Conservation (phyloP, 2,797 vertebrate species). For the Sebastolobus altivelis region DNA sequence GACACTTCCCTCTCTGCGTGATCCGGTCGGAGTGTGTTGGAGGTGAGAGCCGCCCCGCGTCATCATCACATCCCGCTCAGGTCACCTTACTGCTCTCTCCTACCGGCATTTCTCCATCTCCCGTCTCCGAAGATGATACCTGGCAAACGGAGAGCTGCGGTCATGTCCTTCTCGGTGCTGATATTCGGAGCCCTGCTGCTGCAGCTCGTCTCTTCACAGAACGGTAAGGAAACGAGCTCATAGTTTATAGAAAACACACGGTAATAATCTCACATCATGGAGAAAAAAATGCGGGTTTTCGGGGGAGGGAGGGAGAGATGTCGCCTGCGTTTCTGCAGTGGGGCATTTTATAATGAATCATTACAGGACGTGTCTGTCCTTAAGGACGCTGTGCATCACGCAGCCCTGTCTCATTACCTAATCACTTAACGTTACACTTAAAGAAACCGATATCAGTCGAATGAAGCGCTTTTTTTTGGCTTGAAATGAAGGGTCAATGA, state of each 20-base stretch:
- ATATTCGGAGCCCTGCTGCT: slow-evolving; percentile 81
- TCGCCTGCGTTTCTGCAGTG: slow-evolving; percentile 26
- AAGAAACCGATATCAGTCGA: not conserved
- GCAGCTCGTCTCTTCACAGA: slow-evolving; percentile 82
- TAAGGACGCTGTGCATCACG: slow-evolving; percentile 6
- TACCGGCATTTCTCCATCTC: slow-evolving; percentile 59
- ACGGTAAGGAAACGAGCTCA: slow-evolving; percentile 76
- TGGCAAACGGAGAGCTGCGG: slow-evolving; percentile 72
- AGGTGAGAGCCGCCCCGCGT: slow-evolving; percentile 31
- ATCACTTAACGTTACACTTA: slow-evolving; percentile 2
- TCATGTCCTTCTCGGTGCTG: slow-evolving; percentile 79
- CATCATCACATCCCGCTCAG: slow-evolving; percentile 43
- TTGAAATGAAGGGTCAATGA: slow-evolving; percentile 41
- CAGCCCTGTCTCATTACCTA: slow-evolving; percentile 17
- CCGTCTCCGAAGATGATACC: slow-evolving; percentile 73
- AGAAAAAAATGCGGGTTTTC: slow-evolving; percentile 31
- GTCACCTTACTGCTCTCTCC: slow-evolving; percentile 59
- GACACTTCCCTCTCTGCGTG: slow-evolving; percentile 62
- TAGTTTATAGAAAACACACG: not conserved
- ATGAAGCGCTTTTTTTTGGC: not conserved
- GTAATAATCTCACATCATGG: slow-evolving; percentile 4
- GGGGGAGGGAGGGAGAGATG: not conserved
- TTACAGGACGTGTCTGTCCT: slow-evolving; percentile 6
- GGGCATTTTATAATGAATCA: slow-evolving; percentile 12
- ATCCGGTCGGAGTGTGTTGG: slow-evolving; percentile 55